These are phyloP conservation scores for Anas acuta DNA, from an alignment of 2,797 vertebrate genomes.

Conservation along the genomic window DNA sequence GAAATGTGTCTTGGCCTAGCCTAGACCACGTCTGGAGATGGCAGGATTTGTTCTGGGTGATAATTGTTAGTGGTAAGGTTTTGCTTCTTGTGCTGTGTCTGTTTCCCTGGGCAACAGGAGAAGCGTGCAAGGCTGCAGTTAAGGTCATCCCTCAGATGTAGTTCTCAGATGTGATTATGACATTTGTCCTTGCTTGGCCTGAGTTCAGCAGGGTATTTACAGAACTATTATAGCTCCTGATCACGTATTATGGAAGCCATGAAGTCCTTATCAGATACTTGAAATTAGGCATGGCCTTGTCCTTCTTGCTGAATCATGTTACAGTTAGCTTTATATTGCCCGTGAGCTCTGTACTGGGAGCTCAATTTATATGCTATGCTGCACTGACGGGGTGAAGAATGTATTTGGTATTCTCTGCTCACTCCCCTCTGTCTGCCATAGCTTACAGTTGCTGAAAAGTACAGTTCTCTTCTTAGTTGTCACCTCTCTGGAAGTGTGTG, in stretches of 20 bases:
- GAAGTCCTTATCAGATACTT: neutral
- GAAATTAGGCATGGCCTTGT: neutral
- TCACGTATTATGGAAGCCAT: neutral
- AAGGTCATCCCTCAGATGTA: neutral
- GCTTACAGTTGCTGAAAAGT: conserved; percentile 53
- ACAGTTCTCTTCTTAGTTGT: conserved; percentile 38
- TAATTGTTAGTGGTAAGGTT: neutral
- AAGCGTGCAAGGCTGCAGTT: neutral
- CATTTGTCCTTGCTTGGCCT: neutral
- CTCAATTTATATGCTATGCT: neutral
- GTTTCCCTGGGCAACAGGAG: neutral
- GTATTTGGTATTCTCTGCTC: neutral
- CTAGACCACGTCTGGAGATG: neutral
- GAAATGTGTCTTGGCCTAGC: neutral
- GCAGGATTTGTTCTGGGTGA: neutral
- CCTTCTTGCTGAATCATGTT: neutral
- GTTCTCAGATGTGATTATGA: neutral
- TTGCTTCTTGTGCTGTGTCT: neutral
- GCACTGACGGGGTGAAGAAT: neutral
- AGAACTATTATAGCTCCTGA: neutral
- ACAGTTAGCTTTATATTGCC: neutral
- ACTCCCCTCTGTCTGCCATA: neutral
- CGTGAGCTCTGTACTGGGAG: neutral
- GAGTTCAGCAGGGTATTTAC: neutral
- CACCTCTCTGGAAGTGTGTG: conserved; percentile 45